Conservation (phyloP, 2,888 invertebrate genomes). For the Xanthorhoe spadicearia region DNA sequence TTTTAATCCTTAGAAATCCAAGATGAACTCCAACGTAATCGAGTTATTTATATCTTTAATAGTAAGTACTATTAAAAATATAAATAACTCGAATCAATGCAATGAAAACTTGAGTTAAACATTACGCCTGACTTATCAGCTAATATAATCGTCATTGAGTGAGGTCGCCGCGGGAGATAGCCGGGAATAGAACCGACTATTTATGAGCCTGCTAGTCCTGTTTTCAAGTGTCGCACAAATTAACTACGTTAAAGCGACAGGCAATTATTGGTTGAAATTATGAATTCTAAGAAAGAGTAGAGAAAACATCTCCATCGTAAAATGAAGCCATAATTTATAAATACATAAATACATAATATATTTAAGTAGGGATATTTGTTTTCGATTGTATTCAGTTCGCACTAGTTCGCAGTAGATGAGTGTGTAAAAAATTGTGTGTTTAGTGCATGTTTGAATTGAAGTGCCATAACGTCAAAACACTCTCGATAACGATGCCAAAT, state of each 20-base stretch:
- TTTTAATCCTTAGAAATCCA: not conserved
- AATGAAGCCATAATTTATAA: not conserved
- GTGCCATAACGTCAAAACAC: conserved; percentile 1
- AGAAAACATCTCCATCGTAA: not conserved
- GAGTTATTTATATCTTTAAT: no score
- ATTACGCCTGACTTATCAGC: not conserved
- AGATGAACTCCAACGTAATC: not conserved
- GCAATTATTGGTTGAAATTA: not conserved
- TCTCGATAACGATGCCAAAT: conserved; percentile 21
- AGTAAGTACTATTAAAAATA: not conserved
- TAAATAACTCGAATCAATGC: not conserved
- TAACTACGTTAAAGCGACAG: not conserved
- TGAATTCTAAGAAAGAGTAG: not conserved
- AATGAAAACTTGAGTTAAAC: not conserved
- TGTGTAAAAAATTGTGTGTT: not conserved
- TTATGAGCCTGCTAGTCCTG: conserved; percentile 25
- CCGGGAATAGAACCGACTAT: conserved; percentile 42
- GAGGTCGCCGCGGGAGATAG: conserved; percentile 48
- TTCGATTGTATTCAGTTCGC: not conserved
- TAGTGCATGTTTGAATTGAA: conserved; percentile 1
- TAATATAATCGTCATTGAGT: conserved; percentile 35
- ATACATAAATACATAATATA: no score
- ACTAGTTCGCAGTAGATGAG: not conserved
- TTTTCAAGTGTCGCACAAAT: conserved; percentile 16
- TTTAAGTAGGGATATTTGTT: no score